Percentiles rank a stretch among this genome's conserved stretches.
These are phyloP conservation scores for Himalopsyche tibetana DNA, from an alignment of 2,888 invertebrate genomes.

Conservation along the genomic window DNA sequence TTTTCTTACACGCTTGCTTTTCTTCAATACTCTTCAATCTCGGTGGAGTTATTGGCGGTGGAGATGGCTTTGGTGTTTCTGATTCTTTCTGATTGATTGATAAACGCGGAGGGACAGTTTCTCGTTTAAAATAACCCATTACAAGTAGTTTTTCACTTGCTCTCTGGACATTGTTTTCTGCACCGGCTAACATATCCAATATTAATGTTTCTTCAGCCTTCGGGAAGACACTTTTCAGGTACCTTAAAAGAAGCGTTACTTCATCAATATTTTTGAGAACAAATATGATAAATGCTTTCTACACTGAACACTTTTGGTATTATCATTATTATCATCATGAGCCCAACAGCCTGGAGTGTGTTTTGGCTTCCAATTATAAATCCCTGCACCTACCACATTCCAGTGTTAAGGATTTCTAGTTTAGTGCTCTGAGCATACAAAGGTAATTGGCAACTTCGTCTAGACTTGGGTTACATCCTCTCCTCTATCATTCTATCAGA, in stretches of 20 bases:
- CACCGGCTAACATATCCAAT: constrained; percentile 88
- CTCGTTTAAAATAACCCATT: constrained; percentile 90
- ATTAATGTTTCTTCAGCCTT: constrained; percentile 93
- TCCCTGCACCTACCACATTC: no score
- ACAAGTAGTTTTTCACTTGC: constrained; percentile 88
- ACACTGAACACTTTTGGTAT: neutral
- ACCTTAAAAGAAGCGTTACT: constrained; percentile 77
- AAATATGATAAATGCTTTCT: neutral
- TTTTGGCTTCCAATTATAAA: no score
- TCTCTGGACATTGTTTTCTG: constrained; percentile 93
- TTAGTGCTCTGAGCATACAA: no score
- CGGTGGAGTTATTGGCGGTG: constrained; percentile 76
- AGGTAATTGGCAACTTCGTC: no score
- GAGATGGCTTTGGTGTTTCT: constrained; percentile 68
- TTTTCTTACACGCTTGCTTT: constrained; percentile 80
- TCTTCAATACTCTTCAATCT: constrained; percentile 83
- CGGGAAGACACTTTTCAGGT: constrained; percentile 93
- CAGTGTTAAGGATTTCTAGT: no score
- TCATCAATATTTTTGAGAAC: neutral
- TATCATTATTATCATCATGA: no score
- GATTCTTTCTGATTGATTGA: constrained; percentile 57
- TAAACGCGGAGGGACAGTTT: constrained; percentile 71
- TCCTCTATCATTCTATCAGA: no score
- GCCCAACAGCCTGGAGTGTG: no score
- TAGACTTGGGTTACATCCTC: no score